Base-by-base conservation (phyloP, 1,140 invertebrate genomes). In the Procambarus clarkii region DNA sequence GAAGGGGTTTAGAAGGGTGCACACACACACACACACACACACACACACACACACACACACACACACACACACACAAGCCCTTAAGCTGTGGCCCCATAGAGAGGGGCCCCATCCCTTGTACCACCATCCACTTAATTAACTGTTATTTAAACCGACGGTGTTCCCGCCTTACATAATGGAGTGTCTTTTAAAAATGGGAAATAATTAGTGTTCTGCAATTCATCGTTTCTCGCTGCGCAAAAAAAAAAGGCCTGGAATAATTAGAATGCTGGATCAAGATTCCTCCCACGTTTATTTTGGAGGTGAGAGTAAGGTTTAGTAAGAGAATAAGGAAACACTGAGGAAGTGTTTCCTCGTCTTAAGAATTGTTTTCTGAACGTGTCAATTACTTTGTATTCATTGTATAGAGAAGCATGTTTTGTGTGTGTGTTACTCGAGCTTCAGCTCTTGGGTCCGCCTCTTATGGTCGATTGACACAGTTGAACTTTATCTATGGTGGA, bases 201-300 rank as follows among this genome's bases (percentile, higher is more conserved):
- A 79, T 79, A 79, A 79, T 79, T 79, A 79, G 77, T 79, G 48
- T 79, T 50, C 77, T 79, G 48, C 77, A 79, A 44, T 48, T 79
- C 77, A 79, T 79, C 48, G 45, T 46, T n/a, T 21, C 34, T 79
- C 44, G 45, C 50, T 15, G 45, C 18, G 77, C 5, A 44, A 46
- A 50, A 46, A 44, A 44, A 77, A 77, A 77, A 77, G 13, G 77
- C 15, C 77, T 79, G 21, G 44, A 46, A 34, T 79, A 79, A 79
- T 79, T 45, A 79, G 77, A 79, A 79, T 79, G 77, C 45, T 46
- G 77, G 48, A 79, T 79, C 77, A 79, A 79, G 46, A 79, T 79
- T 79, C 11, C 77, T 9, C 46, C 77, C 77, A 79, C 46, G 34
- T 34, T 0, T 34, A 79, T 44, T 79, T 79, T 50, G n/a, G 0